phyloP scores from a whole-genome alignment of 2,797 vertebrate species.

The Otolemur crassicaudatus region DNA sequence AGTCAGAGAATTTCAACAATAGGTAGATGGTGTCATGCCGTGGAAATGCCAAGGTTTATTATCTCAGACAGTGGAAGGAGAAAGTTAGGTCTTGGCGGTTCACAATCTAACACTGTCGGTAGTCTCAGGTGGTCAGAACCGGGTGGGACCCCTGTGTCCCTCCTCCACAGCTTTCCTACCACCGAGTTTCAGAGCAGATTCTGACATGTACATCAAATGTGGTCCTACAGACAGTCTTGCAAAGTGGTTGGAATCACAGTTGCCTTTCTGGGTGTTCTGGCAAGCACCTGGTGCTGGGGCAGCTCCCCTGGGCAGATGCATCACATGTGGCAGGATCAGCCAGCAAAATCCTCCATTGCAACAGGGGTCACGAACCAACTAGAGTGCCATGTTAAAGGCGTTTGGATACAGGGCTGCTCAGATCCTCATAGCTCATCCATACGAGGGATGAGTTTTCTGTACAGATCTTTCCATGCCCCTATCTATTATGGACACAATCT shows the following conservation, averaged over 20 bases:
- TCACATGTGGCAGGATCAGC: not conserved
- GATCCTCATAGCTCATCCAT: not conserved
- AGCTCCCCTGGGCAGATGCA: not conserved
- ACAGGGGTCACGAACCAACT: too few relatives aligned
- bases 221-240: not conserved
- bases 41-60: not conserved
- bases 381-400: not conserved
- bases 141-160: not conserved
- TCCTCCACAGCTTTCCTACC: not conserved
- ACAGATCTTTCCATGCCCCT: not conserved
- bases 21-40: not conserved
- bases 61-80: not conserved
- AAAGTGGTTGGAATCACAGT: not conserved
- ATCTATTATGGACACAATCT: not conserved
- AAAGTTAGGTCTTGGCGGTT: not conserved
- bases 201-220: not conserved
- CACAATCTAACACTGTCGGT: not conserved
- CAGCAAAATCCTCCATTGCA: not conserved
- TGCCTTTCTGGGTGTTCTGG: not conserved
- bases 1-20: not conserved
- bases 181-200: not conserved
- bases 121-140: not conserved
- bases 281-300: not conserved
- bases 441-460: not conserved
- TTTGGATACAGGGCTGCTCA: not conserved